Evolutionary conservation across 2,113 vertebrate species (phyloP), one percentile per base, ranked within the genome.

Genomic region (Salvator merianae): DNA sequence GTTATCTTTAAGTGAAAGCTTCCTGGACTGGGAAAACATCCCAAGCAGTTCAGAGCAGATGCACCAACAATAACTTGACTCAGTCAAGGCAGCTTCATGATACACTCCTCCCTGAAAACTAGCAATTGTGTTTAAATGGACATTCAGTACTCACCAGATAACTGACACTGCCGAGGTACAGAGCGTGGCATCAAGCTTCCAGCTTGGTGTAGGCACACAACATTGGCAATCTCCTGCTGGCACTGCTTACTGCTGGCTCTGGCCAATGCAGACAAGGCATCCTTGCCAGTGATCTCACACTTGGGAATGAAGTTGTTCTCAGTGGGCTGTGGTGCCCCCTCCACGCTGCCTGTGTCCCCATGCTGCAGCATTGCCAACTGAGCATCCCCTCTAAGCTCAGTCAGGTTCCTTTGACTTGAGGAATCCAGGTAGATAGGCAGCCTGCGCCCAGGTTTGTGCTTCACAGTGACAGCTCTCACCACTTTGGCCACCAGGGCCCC

Each of bases 311-410:
- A 99, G 94, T 95, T 94, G 28, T 95, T 97, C 93, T 96, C 97
- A 0, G 97, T 95, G 81, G 96, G 95, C 90, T 98, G 98, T 5
- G 98, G 97, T 1, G 96, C 98, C 0, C 98, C 98, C 80, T 98
- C 99, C 92, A 99, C 98, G 0, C 99, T 99, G 86, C 98, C 99
- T 0, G 97, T 97, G 91, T 99, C 99, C 0, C 98, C 97, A 0
- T 97, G 97, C 18, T 96, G 94, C n/a, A 93, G 96, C 2, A 94
- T 34, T 0, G 95, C 96, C 32, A 96, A 75, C n/a, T 82, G 91
- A 87, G 85, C 95, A 1, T 97, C 97, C 1, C 95, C 94, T 0
- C 77, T 95, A 7, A 88, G 93, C 2, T 96, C 97, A 0, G 96
- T 98, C 85, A 97, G 93, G 95, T 99, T 99, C 82, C 96, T 97